A percentile compares a stretch with the other conserved stretches of the same genome.
Evolutionary conservation across 2,888 invertebrate genomes (phyloP).

Genomic region (Meliscaeva auricollis): DNA sequence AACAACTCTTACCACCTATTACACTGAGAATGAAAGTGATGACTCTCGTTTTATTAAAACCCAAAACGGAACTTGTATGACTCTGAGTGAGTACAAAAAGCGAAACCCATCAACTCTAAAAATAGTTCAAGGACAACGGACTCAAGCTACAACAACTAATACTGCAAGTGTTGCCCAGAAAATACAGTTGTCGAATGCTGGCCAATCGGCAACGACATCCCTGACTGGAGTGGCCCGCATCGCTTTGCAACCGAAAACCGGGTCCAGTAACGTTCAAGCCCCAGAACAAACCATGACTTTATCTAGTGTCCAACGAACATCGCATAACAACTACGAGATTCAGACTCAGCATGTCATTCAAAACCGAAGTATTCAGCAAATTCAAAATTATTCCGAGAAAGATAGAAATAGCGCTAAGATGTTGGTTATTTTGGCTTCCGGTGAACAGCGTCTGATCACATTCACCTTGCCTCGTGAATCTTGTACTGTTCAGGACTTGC

Average conservation of each 20-base stretch:
- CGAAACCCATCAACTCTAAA: conserved; percentile 77
- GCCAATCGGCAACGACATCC: conserved; percentile 65
- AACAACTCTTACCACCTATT: conserved; percentile 81
- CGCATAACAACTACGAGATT: conserved; percentile 83
- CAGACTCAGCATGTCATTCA: conserved; percentile 84
- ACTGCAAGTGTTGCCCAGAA: conserved; percentile 66
- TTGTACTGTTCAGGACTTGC: conserved; percentile 92
- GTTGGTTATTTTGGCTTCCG: conserved; percentile 90
- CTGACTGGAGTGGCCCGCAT: conserved; percentile 77
- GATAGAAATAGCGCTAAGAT: conserved; percentile 89
- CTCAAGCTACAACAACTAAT: conserved; percentile 18
- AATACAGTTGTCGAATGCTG: conserved; percentile 75
- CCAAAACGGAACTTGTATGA: conserved; percentile 81
- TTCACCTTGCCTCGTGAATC: conserved; percentile 93
- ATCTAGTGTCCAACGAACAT: conserved; percentile 82
- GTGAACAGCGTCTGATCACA: conserved; percentile 92
- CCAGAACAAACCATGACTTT: conserved; percentile 52
- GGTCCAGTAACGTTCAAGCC: conserved; percentile 12
- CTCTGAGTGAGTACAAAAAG: conserved; percentile 82
- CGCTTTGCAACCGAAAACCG: conserved; percentile 76
- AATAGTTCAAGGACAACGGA: conserved; percentile 60
- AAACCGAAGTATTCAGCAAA: conserved; percentile 79
- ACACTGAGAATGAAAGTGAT: conserved; percentile 79
- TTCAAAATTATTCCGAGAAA: conserved; percentile 81
- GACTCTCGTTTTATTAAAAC: conserved; percentile 80